Evolutionary conservation across 2,113 vertebrate genomes (phyloP).

Genomic region (Cochlearius cochlearius): DNA sequence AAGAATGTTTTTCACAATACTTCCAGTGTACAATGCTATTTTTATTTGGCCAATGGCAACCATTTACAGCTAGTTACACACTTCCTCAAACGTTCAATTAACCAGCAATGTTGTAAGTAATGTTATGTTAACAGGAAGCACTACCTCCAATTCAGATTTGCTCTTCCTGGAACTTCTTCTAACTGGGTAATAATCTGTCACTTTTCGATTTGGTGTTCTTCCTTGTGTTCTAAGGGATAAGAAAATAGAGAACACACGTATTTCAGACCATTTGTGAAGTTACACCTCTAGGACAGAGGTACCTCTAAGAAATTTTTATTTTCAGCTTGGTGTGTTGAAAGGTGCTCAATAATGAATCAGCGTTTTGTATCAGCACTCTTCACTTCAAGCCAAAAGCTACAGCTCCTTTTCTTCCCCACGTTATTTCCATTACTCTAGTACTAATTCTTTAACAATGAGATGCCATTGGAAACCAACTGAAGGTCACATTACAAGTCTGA

Average conservation of each 20-base stretch:
- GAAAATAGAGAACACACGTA: background rate
- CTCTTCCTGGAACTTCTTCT: constrained; percentile 92
- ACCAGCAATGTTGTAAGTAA: rapidly evolving
- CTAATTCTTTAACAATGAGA: background rate
- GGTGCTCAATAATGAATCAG: background rate
- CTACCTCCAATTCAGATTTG: constrained; percentile 88
- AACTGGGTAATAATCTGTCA: constrained; percentile 93
- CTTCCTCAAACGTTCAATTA: background rate
- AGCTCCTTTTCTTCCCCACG: background rate
- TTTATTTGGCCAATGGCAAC: background rate
- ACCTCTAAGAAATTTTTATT: background rate
- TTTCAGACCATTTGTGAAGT: background rate
- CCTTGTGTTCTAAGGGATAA: constrained; percentile 75
- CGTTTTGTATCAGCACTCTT: background rate
- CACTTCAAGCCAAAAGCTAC: background rate
- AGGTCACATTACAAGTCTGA: background rate
- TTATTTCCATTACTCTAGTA: background rate
- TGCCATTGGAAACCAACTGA: background rate
- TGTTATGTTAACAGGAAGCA: background rate
- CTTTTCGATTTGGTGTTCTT: constrained; percentile 85
- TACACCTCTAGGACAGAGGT: background rate
- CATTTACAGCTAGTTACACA: background rate
- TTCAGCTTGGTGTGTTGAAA: background rate
- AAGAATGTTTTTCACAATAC: background rate
- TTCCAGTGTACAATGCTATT: background rate